These are phyloP conservation scores for Tringa solitaria DNA, from an alignment of 2,113 vertebrate species.

Conservation along the genomic window DNA sequence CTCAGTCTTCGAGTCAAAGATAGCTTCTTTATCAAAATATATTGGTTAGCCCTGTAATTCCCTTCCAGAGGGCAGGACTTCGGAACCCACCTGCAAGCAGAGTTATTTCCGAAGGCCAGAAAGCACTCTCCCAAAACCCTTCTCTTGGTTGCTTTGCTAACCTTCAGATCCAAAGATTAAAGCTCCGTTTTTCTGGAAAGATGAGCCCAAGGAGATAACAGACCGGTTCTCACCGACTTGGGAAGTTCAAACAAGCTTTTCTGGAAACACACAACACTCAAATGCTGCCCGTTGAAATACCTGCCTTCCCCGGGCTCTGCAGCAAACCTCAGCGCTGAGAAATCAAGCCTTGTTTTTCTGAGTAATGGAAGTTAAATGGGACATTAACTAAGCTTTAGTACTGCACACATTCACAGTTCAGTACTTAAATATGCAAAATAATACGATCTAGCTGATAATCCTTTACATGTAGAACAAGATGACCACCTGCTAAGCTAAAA, in stretches of 20 bases:
- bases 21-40: neutral
- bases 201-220: neutral
- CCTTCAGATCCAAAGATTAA: neutral
- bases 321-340: neutral
- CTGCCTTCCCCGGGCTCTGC: neutral
- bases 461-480: neutral
- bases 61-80: neutral
- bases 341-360: neutral
- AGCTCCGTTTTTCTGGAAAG: neutral
- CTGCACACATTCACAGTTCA: neutral
- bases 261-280: neutral
- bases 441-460: neutral
- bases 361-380: neutral
- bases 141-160: neutral
- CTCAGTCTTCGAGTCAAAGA: neutral
- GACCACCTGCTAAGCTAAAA: neutral
- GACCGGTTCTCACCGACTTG: neutral
- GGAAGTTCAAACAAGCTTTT: neutral
- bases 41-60: neutral
- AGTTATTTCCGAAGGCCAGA: neutral
- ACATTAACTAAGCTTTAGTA: neutral
- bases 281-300: neutral
- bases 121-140: neutral
- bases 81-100: neutral
- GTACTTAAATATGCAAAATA: neutral